Conservation (phyloP, 2,888 invertebrate species). For the Tupiocoris notatus region DNA sequence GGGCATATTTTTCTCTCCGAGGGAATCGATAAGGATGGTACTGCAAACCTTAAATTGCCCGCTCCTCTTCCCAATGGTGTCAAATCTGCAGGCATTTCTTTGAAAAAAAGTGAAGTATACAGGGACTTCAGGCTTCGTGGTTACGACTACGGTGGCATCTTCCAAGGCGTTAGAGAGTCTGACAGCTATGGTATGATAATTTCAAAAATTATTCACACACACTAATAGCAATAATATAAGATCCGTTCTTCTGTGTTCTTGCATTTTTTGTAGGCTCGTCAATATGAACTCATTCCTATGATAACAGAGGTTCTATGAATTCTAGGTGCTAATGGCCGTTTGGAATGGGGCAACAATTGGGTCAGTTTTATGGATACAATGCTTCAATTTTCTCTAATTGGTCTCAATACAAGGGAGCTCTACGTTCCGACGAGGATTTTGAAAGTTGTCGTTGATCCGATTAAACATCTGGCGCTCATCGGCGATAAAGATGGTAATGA, state of each 20-base stretch:
- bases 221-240: no score
- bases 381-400: slow-evolving; percentile 87
- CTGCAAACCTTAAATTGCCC: slow-evolving; percentile 57
- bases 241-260: no score
- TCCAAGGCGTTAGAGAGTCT: slow-evolving; percentile 74
- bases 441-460: slow-evolving; percentile 76
- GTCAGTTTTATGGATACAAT: slow-evolving; percentile 94
- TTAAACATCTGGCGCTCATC: slow-evolving; percentile 45
- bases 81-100: slow-evolving; percentile 57
- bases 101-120: slow-evolving; percentile 72
- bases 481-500: slow-evolving; percentile 25
- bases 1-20: slow-evolving; percentile 65
- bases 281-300: no score
- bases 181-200: slow-evolving; percentile 71
- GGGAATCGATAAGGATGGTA: slow-evolving; percentile 64
- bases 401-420: slow-evolving; percentile 72
- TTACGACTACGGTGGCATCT: slow-evolving; percentile 79
- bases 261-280: no score
- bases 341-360: slow-evolving; percentile 91
- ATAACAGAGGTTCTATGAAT: no score
- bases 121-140: slow-evolving; percentile 84
- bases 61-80: slow-evolving; percentile 55
- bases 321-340: slow-evolving; percentile 59
- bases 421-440: slow-evolving; percentile 86
- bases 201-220: no score